These are phyloP conservation scores for Cuculus canorus DNA, from an alignment of 2,797 vertebrate species.

Conservation along the genomic window DNA sequence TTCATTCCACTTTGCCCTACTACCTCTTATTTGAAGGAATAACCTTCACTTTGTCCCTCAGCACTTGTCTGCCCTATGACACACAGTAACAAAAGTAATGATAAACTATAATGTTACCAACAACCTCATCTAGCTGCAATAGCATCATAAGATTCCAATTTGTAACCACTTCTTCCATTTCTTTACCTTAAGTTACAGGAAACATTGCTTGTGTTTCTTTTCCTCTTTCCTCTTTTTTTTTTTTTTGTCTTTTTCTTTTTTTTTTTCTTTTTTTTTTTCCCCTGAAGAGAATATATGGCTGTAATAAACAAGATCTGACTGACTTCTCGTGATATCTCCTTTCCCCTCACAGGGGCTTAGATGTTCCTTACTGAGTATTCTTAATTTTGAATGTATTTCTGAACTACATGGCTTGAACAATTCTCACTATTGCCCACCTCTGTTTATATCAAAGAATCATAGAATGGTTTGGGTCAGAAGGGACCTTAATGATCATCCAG, in stretches of 20 bases:
- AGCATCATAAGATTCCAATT: background rate
- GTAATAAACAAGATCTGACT: slow-evolving; percentile 58
- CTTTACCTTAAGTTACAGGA: slow-evolving; percentile 11
- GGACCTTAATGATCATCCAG: too few species aligned
- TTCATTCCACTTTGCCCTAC: slow-evolving; percentile 52
- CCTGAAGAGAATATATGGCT: slow-evolving; percentile 29
- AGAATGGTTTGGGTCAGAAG: too few species aligned
- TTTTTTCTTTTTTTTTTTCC: background rate
- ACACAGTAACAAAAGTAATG: slow-evolving; percentile 18
- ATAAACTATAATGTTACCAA: slow-evolving; percentile 21
- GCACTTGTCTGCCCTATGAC: background rate
- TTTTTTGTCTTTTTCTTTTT: background rate
- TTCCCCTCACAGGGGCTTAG: slow-evolving; percentile 12
- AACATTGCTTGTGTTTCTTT: background rate
- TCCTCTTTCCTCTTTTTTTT: rapidly evolving
- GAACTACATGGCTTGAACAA: slow-evolving; percentile 27
- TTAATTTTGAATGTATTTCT: slow-evolving; percentile 36
- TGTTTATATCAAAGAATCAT: background rate
- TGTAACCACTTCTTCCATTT: background rate
- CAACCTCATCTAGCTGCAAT: background rate
- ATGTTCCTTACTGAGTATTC: slow-evolving; percentile 45
- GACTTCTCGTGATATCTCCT: slow-evolving; percentile 51
- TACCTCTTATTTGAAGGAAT: slow-evolving; percentile 47
- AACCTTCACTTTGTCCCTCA: slow-evolving; percentile 48
- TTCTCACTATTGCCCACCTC: background rate